phyloP scores from a whole-genome alignment of 2,113 vertebrate genomes.

The Neoarius graeffei region DNA sequence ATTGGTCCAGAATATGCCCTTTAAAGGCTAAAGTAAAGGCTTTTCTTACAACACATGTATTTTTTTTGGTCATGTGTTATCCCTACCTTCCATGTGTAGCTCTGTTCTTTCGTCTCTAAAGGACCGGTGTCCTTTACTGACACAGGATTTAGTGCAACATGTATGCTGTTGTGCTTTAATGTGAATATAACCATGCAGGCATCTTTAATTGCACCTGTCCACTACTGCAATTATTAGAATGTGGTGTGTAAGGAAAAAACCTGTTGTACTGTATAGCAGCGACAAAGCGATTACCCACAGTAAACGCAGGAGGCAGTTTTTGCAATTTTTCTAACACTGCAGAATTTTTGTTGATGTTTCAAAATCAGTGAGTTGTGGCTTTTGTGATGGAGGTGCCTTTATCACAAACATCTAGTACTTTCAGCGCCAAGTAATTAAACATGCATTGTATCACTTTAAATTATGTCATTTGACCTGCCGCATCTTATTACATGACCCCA shows the following conservation, averaged over 20 bases:
- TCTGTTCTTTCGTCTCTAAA: neutral
- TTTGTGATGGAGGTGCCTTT: neutral
- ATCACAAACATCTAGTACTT: neutral
- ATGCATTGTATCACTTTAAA: neutral
- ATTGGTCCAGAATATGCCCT: too few species aligned
- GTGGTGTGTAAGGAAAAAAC: neutral
- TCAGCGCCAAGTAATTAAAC: neutral
- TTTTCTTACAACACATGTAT: neutral
- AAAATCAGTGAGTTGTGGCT: neutral
- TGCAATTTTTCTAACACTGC: neutral
- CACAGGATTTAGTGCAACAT: neutral
- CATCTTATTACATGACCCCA: constrained; percentile 34
- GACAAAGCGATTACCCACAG: neutral
- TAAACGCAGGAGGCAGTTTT: neutral
- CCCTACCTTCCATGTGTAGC: neutral
- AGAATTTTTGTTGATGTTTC: neutral
- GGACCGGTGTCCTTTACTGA: neutral
- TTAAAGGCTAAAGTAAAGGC: neutral
- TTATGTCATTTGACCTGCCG: neutral
- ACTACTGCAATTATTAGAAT: neutral
- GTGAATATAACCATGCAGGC: neutral
- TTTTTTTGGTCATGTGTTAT: neutral
- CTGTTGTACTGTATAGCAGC: neutral
- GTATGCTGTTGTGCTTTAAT: neutral
- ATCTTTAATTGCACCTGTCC: neutral